These are phyloP conservation scores for Teleiodes luculella DNA, from an alignment of 2,888 invertebrate genomes.

Conservation along the genomic window DNA sequence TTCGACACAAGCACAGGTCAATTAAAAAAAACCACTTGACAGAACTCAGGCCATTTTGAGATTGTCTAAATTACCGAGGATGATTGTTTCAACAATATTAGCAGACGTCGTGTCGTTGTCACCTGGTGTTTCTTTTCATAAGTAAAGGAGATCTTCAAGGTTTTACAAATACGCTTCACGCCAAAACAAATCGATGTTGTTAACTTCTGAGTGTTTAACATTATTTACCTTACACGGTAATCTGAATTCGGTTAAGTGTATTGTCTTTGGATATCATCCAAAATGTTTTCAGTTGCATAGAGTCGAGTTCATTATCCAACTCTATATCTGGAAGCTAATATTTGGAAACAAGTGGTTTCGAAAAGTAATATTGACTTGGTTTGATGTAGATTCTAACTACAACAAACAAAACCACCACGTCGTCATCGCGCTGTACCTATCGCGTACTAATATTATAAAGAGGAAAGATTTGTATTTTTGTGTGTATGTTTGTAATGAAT, in stretches of 20 bases:
- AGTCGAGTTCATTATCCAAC: constrained; percentile 1
- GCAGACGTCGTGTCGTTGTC: background rate
- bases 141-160: background rate
- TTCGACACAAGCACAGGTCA: too few species aligned
- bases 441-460: too few species aligned
- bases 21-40: too few species aligned
- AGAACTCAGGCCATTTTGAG: background rate
- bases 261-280: constrained; percentile 3
- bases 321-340: background rate
- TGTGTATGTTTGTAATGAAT: too few species aligned
- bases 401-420: background rate
- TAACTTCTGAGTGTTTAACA: background rate
- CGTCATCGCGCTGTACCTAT: too few species aligned
- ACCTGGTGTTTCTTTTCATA: background rate
- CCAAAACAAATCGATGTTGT: constrained; percentile 1
- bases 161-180: constrained; percentile 1
- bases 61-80: background rate
- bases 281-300: constrained; percentile 3
- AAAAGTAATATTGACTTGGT: background rate
- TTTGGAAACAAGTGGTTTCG: background rate
- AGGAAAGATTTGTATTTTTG: too few species aligned
- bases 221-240: background rate
- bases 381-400: background rate
- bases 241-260: background rate
- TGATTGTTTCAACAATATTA: background rate